Base-by-base conservation (phyloP, 2,888 invertebrate genomes). In the Dorcus parallelipipedus region DNA sequence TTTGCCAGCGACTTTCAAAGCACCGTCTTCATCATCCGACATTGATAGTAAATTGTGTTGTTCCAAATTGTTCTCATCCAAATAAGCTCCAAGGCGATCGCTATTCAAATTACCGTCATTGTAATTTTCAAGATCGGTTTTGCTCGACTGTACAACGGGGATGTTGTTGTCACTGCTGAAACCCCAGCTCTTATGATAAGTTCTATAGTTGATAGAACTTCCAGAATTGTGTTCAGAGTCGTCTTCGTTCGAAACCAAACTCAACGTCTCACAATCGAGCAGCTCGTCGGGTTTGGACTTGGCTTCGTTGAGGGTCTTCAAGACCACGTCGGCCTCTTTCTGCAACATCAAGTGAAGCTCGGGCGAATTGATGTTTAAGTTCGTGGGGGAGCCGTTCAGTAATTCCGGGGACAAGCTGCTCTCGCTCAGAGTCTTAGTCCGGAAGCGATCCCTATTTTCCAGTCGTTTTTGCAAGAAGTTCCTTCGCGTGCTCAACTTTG, bases 361-460 rank as follows among this genome's bases (percentile, higher is more conserved):
- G 41, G 56, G 64, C 14, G 55, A 52, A 51, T 60, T 64, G 26
- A 33, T 33, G 23, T 33, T 62, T 7, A 59, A 54, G 3, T 69
- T 58, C 9, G 71, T 68, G 9, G 70, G 69, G 1, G 66, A 62
- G 9, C 66, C 54, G 38, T 53, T 59, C 0, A 80, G 80, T 1
- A 81, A 78, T 58, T 83, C 83, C 0, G 83, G 82, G 0, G 84
- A 82, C 2, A 84, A 81, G 43, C 69, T 82, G 3, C 73, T 68
- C 78, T 78, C 84, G 42, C 76, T 84, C 17, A 90, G 76, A 0
- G 90, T 89, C 68, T 87, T 84, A 2, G 91, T 92, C 67, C 86
- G 83, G 73, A 88, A 91, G 52, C 91, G 81, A 49, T 91, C 91
- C 5, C 86, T 85, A 71, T 88, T 87, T 62, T 87, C 86, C 9